Conservation (phyloP, 2,888 invertebrate species). For the Eurytoma californica region DNA sequence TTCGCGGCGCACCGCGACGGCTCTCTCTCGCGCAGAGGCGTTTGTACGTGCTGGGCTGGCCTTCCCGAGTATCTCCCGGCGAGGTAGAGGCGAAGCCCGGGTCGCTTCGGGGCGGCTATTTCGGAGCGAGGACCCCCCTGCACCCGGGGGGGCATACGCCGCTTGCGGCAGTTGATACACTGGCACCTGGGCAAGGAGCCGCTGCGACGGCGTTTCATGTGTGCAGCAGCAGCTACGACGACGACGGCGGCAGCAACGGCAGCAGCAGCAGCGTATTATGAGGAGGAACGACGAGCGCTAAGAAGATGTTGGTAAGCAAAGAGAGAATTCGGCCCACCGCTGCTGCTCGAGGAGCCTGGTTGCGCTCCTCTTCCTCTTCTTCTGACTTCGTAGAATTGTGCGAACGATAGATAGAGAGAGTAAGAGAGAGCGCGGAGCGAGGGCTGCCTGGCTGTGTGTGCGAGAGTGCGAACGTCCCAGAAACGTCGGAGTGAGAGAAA, state of each 20-base stretch:
- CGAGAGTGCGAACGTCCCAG: conserved; percentile 45
- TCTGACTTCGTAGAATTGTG: background rate
- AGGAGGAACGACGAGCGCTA: conserved; percentile 46
- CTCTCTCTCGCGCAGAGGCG: conserved; percentile 8
- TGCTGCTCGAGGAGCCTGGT: conserved; percentile 22
- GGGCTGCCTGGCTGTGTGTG: conserved; percentile 22
- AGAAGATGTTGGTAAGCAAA: conserved; percentile 56
- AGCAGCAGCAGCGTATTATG: conserved; percentile 39
- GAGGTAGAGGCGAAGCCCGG: too few relatives aligned
- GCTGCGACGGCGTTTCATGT: conserved; percentile 19
- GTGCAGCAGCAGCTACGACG: conserved; percentile 9
- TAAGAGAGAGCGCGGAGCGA: conserved; percentile 13
- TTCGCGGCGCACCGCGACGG: conserved; percentile 22
- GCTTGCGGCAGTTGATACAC: background rate
- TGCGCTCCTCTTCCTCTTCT: conserved; percentile 36
- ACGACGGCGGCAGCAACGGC: background rate
- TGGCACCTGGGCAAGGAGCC: background rate
- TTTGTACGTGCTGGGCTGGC: background rate
- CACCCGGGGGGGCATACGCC: background rate
- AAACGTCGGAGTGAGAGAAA: conserved; percentile 17
- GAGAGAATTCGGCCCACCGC: conserved; percentile 31
- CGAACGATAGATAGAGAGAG: conserved; percentile 14
- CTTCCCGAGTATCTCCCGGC: too few relatives aligned
- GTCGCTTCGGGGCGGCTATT: too few relatives aligned
- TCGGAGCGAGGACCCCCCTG: background rate